phyloP scores from a whole-genome alignment of 2,888 invertebrate species.

The Venustoraphidia nigricollis region DNA sequence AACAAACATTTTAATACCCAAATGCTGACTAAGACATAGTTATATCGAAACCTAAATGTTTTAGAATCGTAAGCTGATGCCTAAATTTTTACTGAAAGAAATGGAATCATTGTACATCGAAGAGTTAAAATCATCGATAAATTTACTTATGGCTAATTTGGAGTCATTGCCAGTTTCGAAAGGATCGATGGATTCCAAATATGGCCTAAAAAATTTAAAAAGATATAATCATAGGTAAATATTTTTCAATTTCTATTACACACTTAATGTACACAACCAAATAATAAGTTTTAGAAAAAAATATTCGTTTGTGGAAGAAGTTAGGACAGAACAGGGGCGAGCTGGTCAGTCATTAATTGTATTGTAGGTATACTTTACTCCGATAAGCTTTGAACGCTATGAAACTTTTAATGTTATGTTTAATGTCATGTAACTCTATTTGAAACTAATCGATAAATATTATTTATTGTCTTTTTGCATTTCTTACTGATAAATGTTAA shows the following conservation, averaged over 20 bases:
- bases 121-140: slow-evolving; percentile 94
- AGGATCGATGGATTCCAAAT: slow-evolving; percentile 93
- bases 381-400: no score
- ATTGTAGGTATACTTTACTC: no score
- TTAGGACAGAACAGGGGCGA: no score
- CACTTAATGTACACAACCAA: no score
- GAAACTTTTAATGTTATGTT: no score
- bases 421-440: no score
- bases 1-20: background rate
- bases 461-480: no score
- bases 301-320: no score
- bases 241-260: slow-evolving; percentile 1
- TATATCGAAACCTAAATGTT: slow-evolving; percentile 6
- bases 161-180: slow-evolving; percentile 98
- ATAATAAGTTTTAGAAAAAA: no score
- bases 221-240: slow-evolving; percentile 93
- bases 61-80: slow-evolving; percentile 92
- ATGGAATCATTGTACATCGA: slow-evolving; percentile 99
- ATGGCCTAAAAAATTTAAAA: slow-evolving; percentile 93
- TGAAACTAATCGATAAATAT: no score
- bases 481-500: no score
- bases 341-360: no score
- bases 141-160: slow-evolving; percentile 94
- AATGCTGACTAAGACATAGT: background rate
- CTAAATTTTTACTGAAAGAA: slow-evolving; percentile 98